Base-by-base conservation (phyloP, 2,888 invertebrate species). In the Neoascia interrupta region DNA sequence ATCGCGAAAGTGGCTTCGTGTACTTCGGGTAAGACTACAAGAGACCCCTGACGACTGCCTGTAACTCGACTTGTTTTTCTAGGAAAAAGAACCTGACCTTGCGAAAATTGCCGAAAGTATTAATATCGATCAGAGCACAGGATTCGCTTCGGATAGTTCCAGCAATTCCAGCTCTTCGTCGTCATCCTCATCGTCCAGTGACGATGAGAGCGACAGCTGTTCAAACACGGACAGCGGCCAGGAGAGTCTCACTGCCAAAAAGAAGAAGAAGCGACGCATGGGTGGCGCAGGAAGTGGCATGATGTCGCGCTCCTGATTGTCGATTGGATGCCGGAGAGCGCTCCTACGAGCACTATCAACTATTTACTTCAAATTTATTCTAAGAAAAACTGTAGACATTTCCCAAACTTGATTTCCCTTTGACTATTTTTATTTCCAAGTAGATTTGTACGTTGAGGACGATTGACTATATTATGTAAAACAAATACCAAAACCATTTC, bases 121-220 rank as follows among this genome's bases (percentile, higher is more conserved):
- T 84, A 97, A 98, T 88, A 90, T 97, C 63, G 94, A 92, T 84
- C 92, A 94, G 86, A 93, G 95, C 39, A 96, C 96, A 0, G 97
- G 97, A 11, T 93, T 98, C 51, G 97, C 97, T 23, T 98, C 97
- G 0, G 98, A 98, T 88, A 97, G 96, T 84, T 97, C 97, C 0
- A 96, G 96, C 83, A 96, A 95, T 82, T 92, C 92, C 1, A 92
- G 92, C 66, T 92, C 92, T 45, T 92, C 92, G 72, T 94, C 94
- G 64, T 94, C 94, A 56, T 95, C 95, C n/a, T 93, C 94, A 2
- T 86, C 86, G 58, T 87, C 87, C 21, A 92, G 92, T 82, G 91
- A 91, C 83, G 91, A 91, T 69, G 90, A 90, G 66, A 91, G 91
- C 82, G 83, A 83, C 41, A 87, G 86, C 68, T 86, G 90, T 83